Evolutionary conservation across 2,113 vertebrate genomes (phyloP).

Genomic region (Larimichthys polyactis): DNA sequence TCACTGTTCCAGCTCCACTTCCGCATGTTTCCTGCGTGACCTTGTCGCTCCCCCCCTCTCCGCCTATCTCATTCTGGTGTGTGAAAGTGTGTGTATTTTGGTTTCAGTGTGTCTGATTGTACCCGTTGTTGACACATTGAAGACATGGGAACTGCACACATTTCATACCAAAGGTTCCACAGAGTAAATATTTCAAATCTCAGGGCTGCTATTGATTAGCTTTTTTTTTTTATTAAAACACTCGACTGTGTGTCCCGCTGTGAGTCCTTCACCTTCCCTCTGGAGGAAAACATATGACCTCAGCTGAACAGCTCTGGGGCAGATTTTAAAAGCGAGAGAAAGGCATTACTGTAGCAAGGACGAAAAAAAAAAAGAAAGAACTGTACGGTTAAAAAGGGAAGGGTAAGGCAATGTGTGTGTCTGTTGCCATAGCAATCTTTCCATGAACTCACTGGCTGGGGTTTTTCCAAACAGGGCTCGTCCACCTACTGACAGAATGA

Average conservation of each 20-base stretch:
- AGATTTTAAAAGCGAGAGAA: slow-evolving; percentile 22
- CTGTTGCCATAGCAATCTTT: slow-evolving; percentile 80
- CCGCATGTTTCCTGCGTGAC: slow-evolving; percentile 68
- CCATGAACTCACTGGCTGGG: slow-evolving; percentile 77
- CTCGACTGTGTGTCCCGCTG: slow-evolving; percentile 8
- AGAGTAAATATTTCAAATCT: slow-evolving; percentile 47
- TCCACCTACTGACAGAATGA: slow-evolving; percentile 63
- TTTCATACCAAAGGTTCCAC: slow-evolving; percentile 25
- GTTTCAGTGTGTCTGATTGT: slow-evolving; percentile 28
- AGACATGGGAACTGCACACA: slow-evolving; percentile 65
- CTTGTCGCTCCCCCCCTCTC: slow-evolving; percentile 49
- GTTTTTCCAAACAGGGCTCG: slow-evolving; percentile 69
- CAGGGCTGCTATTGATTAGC: slow-evolving; percentile 50
- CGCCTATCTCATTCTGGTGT: slow-evolving; percentile 31
- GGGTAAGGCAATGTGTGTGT: slow-evolving; percentile 63
- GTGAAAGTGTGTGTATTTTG: slow-evolving; percentile 33
- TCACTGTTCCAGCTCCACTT: slow-evolving; percentile 56
- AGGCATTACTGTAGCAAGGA: slow-evolving; percentile 49
- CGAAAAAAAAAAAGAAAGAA: slow-evolving; percentile 49
- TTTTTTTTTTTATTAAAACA: slow-evolving; percentile 39
- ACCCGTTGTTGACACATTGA: slow-evolving; percentile 41
- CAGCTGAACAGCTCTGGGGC: slow-evolving; percentile 44
- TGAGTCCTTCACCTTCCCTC: slow-evolving; percentile 22
- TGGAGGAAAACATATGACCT: slow-evolving; percentile 62
- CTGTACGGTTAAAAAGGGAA: slow-evolving; percentile 69